Conservation (phyloP, 2,888 invertebrate genomes). For the Notodromas monacha region DNA sequence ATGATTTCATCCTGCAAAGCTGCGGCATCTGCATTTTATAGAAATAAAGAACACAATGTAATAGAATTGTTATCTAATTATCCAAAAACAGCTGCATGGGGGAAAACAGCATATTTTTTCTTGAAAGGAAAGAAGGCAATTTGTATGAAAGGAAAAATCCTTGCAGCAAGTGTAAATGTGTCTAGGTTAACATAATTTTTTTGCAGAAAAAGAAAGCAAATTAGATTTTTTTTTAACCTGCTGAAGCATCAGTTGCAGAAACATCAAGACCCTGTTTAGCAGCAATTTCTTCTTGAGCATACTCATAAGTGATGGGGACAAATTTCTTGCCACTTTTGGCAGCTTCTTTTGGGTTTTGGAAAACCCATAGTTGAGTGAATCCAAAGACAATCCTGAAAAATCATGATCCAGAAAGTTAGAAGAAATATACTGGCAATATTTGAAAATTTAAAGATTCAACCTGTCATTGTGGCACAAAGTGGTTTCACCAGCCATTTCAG, state of each 20-base stretch:
- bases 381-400: slow-evolving; percentile 20
- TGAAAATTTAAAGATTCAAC: slow-evolving; percentile 13
- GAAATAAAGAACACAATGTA: too few relatives aligned
- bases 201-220: too few relatives aligned
- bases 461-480: slow-evolving; percentile 21
- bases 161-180: neutral
- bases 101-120: too few relatives aligned
- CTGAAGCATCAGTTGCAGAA: slow-evolving; percentile 6
- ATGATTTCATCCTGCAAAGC: slow-evolving; percentile 21
- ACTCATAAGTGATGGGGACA: slow-evolving; percentile 19
- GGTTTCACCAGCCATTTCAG: slow-evolving; percentile 16
- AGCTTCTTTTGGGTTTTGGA: slow-evolving; percentile 17
- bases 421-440: too few relatives aligned
- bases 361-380: slow-evolving; percentile 22
- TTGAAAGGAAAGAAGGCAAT: too few relatives aligned
- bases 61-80: too few relatives aligned
- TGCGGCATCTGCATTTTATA: slow-evolving; percentile 16
- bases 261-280: slow-evolving; percentile 15
- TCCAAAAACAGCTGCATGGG: too few relatives aligned
- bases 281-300: slow-evolving; percentile 22
- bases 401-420: neutral
- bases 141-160: too few relatives aligned
- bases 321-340: slow-evolving; percentile 13
- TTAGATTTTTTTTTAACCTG: too few relatives aligned
- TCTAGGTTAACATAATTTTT: too few relatives aligned